Percentiles rank a stretch among this genome's conserved stretches.
Conservation (phyloP, 1,140 invertebrate genomes). For the Arion vulgaris region DNA sequence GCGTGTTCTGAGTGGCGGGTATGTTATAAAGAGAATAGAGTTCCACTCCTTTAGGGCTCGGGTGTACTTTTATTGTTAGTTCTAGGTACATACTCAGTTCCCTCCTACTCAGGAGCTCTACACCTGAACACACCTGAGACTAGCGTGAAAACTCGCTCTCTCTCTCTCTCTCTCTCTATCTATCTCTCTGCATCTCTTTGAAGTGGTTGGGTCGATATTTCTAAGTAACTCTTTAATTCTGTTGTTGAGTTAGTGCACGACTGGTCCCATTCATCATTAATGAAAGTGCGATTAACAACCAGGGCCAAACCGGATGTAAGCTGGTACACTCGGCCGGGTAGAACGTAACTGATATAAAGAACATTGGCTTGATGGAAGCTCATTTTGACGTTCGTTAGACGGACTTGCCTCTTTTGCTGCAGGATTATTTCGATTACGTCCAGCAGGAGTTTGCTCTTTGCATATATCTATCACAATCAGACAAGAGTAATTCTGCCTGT, state of each 20-base stretch:
- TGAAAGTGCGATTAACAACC: conserved; percentile 28
- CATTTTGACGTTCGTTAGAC: neutral
- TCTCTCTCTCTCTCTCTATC: neutral
- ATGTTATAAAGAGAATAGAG: neutral
- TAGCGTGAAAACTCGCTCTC: neutral
- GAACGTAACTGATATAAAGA: neutral
- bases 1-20: neutral
- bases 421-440: neutral
- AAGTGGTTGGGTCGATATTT: conserved; percentile 24
- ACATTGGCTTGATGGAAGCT: neutral
- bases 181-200: neutral
- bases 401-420: neutral
- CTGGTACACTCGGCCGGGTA: neutral
- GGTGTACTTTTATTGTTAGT: neutral
- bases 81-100: neutral
- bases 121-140: neutral
- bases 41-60: neutral
- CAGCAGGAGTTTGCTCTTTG: conserved; percentile 9
- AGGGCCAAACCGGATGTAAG: neutral
- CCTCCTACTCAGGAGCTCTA: neutral
- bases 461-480: neutral
- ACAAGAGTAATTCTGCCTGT: neutral
- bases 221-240: conserved; percentile 44
- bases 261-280: conserved; percentile 27
- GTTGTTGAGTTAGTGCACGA: conserved; percentile 25